Evolutionary conservation across 2,888 invertebrate species (phyloP), one percentile per base, ranked within the genome.

Genomic region (Patella ulyssiponensis): DNA sequence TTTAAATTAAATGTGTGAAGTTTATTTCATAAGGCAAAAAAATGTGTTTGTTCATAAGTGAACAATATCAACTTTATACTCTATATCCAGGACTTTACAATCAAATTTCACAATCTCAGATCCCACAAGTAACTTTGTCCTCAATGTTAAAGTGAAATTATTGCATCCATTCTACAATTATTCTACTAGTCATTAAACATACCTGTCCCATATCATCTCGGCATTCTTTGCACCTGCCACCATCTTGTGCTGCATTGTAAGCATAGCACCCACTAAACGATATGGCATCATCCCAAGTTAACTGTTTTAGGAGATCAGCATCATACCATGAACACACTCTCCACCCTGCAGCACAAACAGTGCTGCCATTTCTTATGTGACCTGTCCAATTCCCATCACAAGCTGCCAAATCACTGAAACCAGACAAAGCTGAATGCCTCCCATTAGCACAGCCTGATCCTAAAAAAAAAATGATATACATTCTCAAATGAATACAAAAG

Each of bases 181-280:
- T 15, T 20, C 44, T 64, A 69, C n/a, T 20, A 14, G 72, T 23
- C 20, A 1, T 1, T 58, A 17, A 14, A 74, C 80, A 64, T 64
- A 89, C 89, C 84, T 87, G 86, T 72, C 86, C 86, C 69, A 89
- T 74, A 73, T 87, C 83, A 58, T 84, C 81, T 23, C 81, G 72
- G 78, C 90, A 90, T 71, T 89, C 88, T 58, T 83, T 79, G 76
- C 90, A 90, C 69, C 85, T 78, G 1, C 89, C 90, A 12, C 88
- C 89, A 84, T 90, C 90, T 76, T 90, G 89, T 9, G 90, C 90
- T 12, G 90, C 90, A 80, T 90, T 89, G 76, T 88, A 86, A 33
- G 88, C 89, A 77, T 84, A 90, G 79, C 90, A 90, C 27, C 90
- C 90, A 4, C 84, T 80, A 1, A 90, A 77, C 0, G 84, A 81